Base-by-base conservation (phyloP, 2,797 vertebrate species). In the Myotis planiceps region DNA sequence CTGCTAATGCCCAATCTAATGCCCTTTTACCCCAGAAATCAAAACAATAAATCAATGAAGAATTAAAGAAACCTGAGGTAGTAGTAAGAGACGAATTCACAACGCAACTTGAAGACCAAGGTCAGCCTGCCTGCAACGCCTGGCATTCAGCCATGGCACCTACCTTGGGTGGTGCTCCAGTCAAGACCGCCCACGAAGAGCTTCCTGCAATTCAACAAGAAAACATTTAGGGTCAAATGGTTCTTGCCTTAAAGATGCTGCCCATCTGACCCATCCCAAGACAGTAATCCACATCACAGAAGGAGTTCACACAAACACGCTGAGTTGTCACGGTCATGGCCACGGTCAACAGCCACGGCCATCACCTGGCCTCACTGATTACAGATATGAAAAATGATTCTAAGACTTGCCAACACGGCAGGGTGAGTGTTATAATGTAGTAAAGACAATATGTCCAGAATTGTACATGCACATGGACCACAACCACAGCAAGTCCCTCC, bases 131-230 rank as follows among this genome's bases (percentile, higher is more conserved):
- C 29, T 69, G 29, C n/a, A 34, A 60, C 0, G 1, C 42, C 18
- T 3, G 25, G 23, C 65, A 15, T 2, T 5, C 13, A 10, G 49
- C 66, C 75, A 42, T 16, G 2, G 23, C 78, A 97, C 99, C 99
- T 98, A 99, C 99, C 99, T 99, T 99, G 99, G 63, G 99, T 99
- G 10, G 99, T 99, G 97, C 99, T 99, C 99, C 99, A 99, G 98
- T 99, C 99, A 97, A 99, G 99, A 97, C 99, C 99, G 97, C 99
- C 99, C 98, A 99, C 99, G 98, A 99, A 99, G 91, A 99, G 99
- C 99, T 99, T 99, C 96, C 99, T 99, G 98, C 75, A 99, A 98
- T 93, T 4, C 49, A 94, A 97, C 37, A 68, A 97, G 75, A 97
- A 15, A 49, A 49, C 6, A 91, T 5, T 74, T 3, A 81, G 58